A percentile compares a stretch with the other conserved stretches of the same genome.
These are phyloP conservation scores for Tridacna crocea DNA, from an alignment of 2,888 invertebrate genomes.

Conservation along the genomic window DNA sequence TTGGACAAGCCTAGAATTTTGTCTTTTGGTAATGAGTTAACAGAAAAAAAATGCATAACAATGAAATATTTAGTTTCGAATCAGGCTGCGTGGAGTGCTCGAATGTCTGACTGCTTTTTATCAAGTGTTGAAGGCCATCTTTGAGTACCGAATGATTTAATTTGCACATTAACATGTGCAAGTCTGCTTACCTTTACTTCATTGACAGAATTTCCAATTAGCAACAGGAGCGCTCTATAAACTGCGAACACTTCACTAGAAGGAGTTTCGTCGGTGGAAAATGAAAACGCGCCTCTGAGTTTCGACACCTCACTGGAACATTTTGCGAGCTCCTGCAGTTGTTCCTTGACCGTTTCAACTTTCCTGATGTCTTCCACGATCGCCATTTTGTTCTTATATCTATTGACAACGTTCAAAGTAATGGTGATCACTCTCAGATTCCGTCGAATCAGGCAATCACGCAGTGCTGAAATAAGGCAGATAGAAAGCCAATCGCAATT, in stretches of 20 bases:
- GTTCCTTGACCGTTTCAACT: not conserved
- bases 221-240: not conserved
- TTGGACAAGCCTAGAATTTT: no score
- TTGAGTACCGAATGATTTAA: not conserved
- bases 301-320: not conserved
- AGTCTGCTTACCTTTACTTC: slow-evolving; percentile 1
- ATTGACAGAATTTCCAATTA: not conserved
- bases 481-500: not conserved
- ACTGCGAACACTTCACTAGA: not conserved
- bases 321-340: not conserved
- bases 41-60: no score
- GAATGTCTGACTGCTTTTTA: no score
- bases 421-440: not conserved
- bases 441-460: not conserved
- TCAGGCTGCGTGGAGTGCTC: no score
- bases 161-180: not conserved
- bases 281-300: not conserved
- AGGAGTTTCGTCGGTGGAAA: no score
- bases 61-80: no score
- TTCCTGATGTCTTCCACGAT: not conserved
- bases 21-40: no score
- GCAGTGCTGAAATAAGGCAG: not conserved
- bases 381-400: slow-evolving; percentile 15
- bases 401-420: not conserved
- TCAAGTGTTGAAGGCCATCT: no score